Base-by-base conservation (phyloP, 2,113 vertebrate genomes). In the Motacilla tschutschensis region DNA sequence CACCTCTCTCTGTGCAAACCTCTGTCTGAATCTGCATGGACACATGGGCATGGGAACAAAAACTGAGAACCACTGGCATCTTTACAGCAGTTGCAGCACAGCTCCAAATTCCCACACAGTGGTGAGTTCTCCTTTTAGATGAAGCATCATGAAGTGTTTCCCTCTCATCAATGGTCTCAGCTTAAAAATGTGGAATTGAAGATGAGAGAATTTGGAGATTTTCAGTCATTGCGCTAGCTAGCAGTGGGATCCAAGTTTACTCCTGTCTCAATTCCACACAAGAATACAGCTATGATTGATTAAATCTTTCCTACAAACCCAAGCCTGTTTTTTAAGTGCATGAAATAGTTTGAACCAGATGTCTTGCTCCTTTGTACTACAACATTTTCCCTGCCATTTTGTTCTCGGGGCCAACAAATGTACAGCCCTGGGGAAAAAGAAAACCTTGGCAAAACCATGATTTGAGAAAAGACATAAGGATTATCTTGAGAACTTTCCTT, bases 241-340 rank as follows among this genome's bases (percentile, higher is more conserved):
- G 44, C 29, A 70, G 38, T 50, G 60, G 54, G 55, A 84, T 83
- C 33, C 59, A 89, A 67, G 40, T 41, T 67, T 67, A 73, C 66
- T 86, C 64, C 33, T 70, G 20, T 73, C 33, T 57, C 48, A 73
- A 17, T 62, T 92, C 75, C 53, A 64, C 53, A 50, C 38, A 87
- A 77, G 53, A 79, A 84, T 40, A 73, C 43, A 84, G 44, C 70
- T 63, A 71, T 38, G 36, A 88, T 19, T 67, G 67, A 71, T 43
- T 65, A 80, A 86, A 83, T 77, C 72, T 63, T 83, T 73, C 33
- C 55, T 87, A 85, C 44, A 85, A 91, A 87, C n/a, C 47, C 62
- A 82, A 79, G 69, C 40, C 59, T 51, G 53, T 48, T 83, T 78
- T 78, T 54, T 7, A 65, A 82, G 53, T 58, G 24, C 28, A 82